Evolutionary conservation across 2,113 vertebrate species (phyloP).

Genomic region (Synodontis membranacea): DNA sequence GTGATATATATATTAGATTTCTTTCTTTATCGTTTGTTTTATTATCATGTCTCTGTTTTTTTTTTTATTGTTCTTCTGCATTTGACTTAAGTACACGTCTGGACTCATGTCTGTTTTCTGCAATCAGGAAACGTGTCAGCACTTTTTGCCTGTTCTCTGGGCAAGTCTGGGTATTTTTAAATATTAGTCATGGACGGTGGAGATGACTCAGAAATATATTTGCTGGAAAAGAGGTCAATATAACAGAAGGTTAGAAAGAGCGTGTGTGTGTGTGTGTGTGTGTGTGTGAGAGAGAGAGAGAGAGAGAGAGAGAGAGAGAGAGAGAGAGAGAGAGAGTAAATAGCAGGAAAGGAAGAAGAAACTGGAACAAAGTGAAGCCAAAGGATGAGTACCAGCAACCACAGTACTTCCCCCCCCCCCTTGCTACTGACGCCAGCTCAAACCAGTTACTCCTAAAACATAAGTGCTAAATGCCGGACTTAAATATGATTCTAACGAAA

Average conservation of each 20-base stretch:
- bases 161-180: not conserved
- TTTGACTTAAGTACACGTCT: not conserved
- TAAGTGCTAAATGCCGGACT: not conserved
- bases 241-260: not conserved
- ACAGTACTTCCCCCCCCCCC: too few relatives aligned
- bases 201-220: constrained; percentile 6
- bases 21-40: too few relatives aligned
- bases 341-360: not conserved
- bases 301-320: not conserved
- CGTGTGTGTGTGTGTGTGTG: not conserved
- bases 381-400: not conserved
- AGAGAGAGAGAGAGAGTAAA: not conserved
- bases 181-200: constrained; percentile 13
- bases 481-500: not conserved
- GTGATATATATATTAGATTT: not conserved
- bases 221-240: not conserved
- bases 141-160: not conserved
- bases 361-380: not conserved
- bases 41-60: too few relatives aligned
- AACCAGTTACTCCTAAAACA: not conserved
- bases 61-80: not conserved
- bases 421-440: not conserved
- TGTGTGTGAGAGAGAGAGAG: not conserved
- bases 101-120: not conserved
- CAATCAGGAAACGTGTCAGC: not conserved